Conservation (phyloP, 1,140 invertebrate species). For the Leptoteleia sp. region DNA sequence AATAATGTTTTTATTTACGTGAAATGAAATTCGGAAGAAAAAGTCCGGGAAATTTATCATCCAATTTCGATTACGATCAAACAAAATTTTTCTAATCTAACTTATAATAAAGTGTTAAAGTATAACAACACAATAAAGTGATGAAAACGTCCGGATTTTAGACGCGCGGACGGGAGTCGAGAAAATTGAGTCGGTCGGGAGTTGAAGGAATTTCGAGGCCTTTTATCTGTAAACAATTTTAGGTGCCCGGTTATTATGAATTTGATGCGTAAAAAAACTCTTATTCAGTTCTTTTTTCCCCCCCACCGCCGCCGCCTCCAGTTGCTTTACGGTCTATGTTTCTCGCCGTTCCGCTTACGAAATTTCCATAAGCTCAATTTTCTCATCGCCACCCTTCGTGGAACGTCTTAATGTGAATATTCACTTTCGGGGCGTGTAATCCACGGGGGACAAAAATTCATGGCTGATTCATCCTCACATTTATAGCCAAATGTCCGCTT, state of each 20-base stretch:
- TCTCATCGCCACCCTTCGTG: constrained; percentile 36
- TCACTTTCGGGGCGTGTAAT: constrained; percentile 36
- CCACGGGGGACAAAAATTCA: constrained; percentile 40
- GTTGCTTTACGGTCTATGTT: constrained; percentile 15
- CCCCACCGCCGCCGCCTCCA: too few relatives aligned
- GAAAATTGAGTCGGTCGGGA: constrained; percentile 21
- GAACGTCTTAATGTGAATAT: constrained; percentile 44
- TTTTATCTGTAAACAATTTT: constrained; percentile 33
- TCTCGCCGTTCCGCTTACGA: constrained; percentile 21
- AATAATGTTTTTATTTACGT: too few relatives aligned
- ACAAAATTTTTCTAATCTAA: too few relatives aligned
- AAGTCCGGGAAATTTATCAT: too few relatives aligned
- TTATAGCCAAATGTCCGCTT: constrained; percentile 32
- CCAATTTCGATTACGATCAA: too few relatives aligned
- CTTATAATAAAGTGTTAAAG: neutral
- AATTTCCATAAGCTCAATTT: constrained; percentile 56
- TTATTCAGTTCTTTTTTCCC: constrained; percentile 10
- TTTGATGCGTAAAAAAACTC: constrained; percentile 22
- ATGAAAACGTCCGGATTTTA: constrained; percentile 4
- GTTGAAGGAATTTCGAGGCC: constrained; percentile 18
- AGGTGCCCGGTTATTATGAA: constrained; percentile 28
- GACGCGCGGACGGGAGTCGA: constrained; percentile 1
- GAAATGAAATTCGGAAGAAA: too few relatives aligned
- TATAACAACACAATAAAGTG: neutral
- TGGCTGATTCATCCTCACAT: constrained; percentile 19